Percentiles rank a stretch among this genome's conserved stretches.
phyloP scores from a whole-genome alignment of 2,797 vertebrate species.

The Acanthornis magna region DNA sequence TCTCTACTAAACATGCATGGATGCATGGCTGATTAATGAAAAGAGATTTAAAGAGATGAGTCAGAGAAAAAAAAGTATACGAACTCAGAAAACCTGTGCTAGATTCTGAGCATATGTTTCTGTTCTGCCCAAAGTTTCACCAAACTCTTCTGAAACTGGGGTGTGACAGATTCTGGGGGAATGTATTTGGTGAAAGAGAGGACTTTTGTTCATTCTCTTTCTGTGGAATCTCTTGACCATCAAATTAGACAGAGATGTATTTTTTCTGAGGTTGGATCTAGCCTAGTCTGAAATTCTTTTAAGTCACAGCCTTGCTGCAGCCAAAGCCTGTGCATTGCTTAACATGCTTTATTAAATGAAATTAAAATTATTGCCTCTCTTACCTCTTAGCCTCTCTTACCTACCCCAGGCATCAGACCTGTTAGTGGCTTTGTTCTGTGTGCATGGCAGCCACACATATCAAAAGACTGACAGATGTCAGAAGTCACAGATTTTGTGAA shows the following conservation, averaged over 20 bases:
- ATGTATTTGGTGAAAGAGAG: neutral
- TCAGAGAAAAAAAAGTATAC: neutral
- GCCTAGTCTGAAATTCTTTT: neutral
- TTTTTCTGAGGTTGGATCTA: neutral
- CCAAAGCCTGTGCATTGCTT: neutral
- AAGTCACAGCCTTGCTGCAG: neutral
- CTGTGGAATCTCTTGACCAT: neutral
- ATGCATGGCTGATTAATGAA: neutral
- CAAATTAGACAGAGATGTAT: neutral
- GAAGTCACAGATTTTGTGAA: neutral
- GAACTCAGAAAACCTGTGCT: neutral
- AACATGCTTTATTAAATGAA: neutral
- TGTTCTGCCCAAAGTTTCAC: neutral
- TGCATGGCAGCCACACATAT: neutral
- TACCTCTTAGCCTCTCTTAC: neutral
- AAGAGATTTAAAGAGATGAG: neutral
- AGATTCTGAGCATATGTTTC: neutral
- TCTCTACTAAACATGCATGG: neutral
- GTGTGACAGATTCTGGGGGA: neutral
- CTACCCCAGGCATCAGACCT: neutral
- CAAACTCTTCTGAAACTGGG: neutral
- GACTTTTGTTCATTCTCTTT: neutral
- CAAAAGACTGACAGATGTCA: neutral
- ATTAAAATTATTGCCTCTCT: neutral
- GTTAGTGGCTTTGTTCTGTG: neutral